A percentile compares a stretch with the other conserved stretches of the same genome.
phyloP scores from a whole-genome alignment of 2,797 vertebrate species.

The Percopsis omiscomaycus region DNA sequence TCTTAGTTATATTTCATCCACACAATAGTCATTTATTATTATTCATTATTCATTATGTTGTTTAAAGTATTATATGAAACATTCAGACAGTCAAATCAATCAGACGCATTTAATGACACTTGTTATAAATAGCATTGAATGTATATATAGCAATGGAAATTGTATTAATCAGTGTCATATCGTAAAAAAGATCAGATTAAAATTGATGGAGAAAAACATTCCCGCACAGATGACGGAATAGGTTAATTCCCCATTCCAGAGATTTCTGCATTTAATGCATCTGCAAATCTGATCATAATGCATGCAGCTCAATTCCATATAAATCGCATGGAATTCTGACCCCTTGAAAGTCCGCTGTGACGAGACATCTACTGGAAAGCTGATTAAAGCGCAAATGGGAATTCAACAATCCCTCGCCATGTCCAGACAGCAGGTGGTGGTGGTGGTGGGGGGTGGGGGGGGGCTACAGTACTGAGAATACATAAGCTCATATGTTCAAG shows the following conservation, averaged over 20 bases:
- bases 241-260: neutral
- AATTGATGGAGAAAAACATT: too few species aligned
- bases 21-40: too few species aligned
- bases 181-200: neutral
- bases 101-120: too few species aligned
- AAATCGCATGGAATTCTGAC: conserved; percentile 21
- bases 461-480: neutral
- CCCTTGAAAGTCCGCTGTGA: conserved; percentile 14
- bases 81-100: too few species aligned
- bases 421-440: neutral
- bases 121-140: too few species aligned
- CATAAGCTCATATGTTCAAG: neutral
- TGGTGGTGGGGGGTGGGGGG: neutral
- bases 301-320: conserved; percentile 29
- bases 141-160: too few species aligned
- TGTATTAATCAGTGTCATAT: neutral
- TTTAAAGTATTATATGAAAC: too few species aligned
- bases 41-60: too few species aligned
- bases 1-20: too few species aligned
- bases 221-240: neutral
- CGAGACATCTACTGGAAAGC: conserved; percentile 45
- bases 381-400: conserved; percentile 27
- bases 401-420: conserved; percentile 19
- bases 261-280: neutral
- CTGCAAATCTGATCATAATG: conserved; percentile 6